phyloP scores from a whole-genome alignment of 2,113 vertebrate species.

The Ginglymostoma cirratum region DNA sequence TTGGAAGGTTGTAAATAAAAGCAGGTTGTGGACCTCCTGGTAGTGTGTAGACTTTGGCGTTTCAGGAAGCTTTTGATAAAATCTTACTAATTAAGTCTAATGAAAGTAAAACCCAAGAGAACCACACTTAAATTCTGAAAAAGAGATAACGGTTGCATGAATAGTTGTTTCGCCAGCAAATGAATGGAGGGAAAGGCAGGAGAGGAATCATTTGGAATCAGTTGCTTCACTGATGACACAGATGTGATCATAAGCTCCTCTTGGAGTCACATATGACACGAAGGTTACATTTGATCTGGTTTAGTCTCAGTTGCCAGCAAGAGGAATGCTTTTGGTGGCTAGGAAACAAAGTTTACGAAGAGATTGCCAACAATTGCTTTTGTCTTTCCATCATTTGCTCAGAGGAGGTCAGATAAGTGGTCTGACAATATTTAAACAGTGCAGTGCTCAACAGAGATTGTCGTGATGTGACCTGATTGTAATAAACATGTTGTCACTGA shows the following conservation, averaged over 20 bases:
- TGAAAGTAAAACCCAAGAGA: background rate
- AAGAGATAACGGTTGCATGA: background rate
- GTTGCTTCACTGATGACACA: background rate
- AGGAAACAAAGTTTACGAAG: background rate
- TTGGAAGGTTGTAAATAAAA: background rate
- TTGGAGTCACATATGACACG: background rate
- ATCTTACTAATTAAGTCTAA: background rate
- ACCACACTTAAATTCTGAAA: background rate
- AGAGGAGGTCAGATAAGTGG: background rate
- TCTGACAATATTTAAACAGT: background rate
- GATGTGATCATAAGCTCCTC: background rate
- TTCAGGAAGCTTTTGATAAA: background rate
- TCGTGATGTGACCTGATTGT: background rate
- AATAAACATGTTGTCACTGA: background rate
- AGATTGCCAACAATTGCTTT: background rate
- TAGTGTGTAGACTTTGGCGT: background rate
- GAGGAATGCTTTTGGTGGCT: background rate
- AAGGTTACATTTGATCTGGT: background rate
- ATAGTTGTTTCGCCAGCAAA: background rate
- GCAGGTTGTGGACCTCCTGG: background rate
- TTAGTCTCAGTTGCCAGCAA: background rate
- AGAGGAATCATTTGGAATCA: background rate
- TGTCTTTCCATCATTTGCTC: background rate
- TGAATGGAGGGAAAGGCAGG: background rate
- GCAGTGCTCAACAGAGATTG: background rate